These are phyloP conservation scores for Centruroides vittatus DNA, from an alignment of 1,140 invertebrate genomes.

Conservation along the genomic window DNA sequence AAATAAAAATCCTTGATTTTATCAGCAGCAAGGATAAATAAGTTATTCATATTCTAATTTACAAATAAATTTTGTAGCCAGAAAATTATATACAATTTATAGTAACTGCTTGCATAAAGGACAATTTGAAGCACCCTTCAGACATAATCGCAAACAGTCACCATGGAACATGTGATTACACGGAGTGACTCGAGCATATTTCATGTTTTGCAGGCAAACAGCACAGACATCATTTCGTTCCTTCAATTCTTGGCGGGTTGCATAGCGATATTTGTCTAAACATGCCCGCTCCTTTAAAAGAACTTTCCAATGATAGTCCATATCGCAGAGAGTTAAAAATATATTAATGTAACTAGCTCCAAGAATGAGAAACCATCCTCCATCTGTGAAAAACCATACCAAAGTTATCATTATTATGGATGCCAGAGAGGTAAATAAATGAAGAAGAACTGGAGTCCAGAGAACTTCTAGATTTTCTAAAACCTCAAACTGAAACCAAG, in stretches of 20 bases:
- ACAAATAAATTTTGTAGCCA: neutral
- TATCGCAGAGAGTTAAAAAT: constrained; percentile 44
- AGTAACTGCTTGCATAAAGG: constrained; percentile 51
- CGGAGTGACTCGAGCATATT: constrained; percentile 47
- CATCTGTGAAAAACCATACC: constrained; percentile 13
- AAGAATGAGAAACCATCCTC: constrained; percentile 30
- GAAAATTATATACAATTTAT: neutral
- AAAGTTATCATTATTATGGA: constrained; percentile 21
- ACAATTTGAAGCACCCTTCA: constrained; percentile 49
- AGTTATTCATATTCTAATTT: neutral
- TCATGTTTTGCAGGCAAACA: constrained; percentile 52
- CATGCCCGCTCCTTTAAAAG: constrained; percentile 42
- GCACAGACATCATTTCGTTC: constrained; percentile 51
- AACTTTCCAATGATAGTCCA: constrained; percentile 35
- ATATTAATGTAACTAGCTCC: constrained; percentile 49
- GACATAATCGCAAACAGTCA: constrained; percentile 51
- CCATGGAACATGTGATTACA: constrained; percentile 63
- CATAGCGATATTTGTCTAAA: constrained; percentile 46
- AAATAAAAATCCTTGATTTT: no score
- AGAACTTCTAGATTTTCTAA: constrained; percentile 50
- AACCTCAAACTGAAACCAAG: constrained; percentile 40
- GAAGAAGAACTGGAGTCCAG: constrained; percentile 47
- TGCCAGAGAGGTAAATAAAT: constrained; percentile 36
- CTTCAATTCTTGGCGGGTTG: constrained; percentile 45
- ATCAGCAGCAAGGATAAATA: no score